These are phyloP conservation scores for Oegoconia quadripuncta DNA, from an alignment of 2,888 invertebrate species.

Conservation along the genomic window DNA sequence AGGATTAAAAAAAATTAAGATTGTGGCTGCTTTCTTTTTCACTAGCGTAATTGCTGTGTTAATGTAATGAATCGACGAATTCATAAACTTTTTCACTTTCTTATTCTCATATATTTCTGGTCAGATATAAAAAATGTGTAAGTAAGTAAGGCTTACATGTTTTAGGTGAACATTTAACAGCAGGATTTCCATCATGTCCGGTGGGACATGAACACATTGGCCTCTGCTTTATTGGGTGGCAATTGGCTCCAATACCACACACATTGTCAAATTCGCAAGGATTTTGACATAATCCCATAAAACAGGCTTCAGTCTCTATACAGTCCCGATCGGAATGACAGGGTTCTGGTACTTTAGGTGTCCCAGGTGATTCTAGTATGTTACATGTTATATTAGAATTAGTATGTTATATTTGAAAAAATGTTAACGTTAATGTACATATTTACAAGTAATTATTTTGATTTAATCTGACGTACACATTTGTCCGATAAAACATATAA, in stretches of 20 bases:
- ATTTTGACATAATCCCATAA: conserved; percentile 89
- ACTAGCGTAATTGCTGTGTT: too few relatives aligned
- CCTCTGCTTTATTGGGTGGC: conserved; percentile 89
- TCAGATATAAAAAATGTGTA: too few relatives aligned
- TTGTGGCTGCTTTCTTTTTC: too few relatives aligned
- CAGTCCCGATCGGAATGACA: conserved; percentile 92
- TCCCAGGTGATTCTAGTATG: conserved; percentile 83
- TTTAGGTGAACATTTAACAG: conserved; percentile 87
- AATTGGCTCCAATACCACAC: conserved; percentile 87
- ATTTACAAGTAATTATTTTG: conserved; percentile 9
- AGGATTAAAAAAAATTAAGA: too few relatives aligned
- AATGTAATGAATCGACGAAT: too few relatives aligned
- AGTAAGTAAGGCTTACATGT: conserved; percentile 82
- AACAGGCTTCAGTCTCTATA: conserved; percentile 89
- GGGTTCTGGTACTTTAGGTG: conserved; percentile 85
- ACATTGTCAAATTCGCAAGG: conserved; percentile 90
- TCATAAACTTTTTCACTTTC: too few relatives aligned
- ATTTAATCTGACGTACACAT: conserved; percentile 34
- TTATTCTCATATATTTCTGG: too few relatives aligned
- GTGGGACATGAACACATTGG: conserved; percentile 90
- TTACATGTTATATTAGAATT: conserved; percentile 62
- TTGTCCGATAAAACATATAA: conserved; percentile 70
- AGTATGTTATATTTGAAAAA: conserved; percentile 48
- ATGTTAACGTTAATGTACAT: conserved; percentile 19
- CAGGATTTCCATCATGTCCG: conserved; percentile 90